Evolutionary conservation across 2,797 vertebrate genomes (phyloP).

Genomic region (Pterois miles): DNA sequence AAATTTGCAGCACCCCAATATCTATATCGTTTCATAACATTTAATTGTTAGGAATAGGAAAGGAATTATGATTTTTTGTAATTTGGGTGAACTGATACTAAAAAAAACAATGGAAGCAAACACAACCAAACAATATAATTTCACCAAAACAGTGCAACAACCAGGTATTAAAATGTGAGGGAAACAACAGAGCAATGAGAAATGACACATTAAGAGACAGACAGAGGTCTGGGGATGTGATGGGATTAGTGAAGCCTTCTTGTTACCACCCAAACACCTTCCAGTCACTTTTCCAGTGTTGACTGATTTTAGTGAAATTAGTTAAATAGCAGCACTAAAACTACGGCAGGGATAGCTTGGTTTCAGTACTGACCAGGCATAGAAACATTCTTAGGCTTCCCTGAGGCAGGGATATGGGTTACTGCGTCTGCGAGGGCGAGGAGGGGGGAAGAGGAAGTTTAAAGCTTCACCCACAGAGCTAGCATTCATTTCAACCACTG

Average conservation of each 20-base stretch:
- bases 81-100: neutral
- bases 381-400: conserved; percentile 68
- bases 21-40: no score
- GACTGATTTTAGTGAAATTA: conserved; percentile 60
- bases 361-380: conserved; percentile 72
- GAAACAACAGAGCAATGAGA: conserved; percentile 2
- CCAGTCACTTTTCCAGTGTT: neutral
- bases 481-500: conserved; percentile 24
- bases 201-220: conserved; percentile 7
- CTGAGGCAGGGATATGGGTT: conserved; percentile 57
- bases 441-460: conserved; percentile 38
- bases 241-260: conserved; percentile 65
- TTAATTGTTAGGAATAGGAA: no score
- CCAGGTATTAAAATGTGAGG: conserved; percentile 18
- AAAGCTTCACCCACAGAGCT: conserved; percentile 46
- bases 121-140: neutral
- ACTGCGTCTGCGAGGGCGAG: conserved; percentile 59
- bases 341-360: neutral
- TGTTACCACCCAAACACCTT: conserved; percentile 38
- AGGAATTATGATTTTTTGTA: neutral
- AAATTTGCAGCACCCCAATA: no score
- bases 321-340: conserved; percentile 32
- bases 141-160: conserved; percentile 17
- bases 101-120: neutral
- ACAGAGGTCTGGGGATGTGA: neutral